Evolutionary conservation across 2,113 vertebrate genomes (phyloP), one percentile per base, ranked within the genome.

Genomic region (Cygnus atratus): DNA sequence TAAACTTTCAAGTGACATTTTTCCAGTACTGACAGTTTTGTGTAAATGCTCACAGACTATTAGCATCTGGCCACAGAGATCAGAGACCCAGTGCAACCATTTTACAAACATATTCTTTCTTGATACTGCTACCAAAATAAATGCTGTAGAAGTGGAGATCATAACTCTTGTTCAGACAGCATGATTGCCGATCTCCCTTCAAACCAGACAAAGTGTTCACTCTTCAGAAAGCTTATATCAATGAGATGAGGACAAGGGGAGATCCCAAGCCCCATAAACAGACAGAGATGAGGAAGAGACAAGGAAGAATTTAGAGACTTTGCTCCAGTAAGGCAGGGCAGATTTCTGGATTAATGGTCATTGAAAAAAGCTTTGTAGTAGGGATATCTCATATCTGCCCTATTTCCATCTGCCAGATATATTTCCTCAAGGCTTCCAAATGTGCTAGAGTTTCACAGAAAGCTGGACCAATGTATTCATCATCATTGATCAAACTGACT

Each of bases 401-500:
- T 65, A 65, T 95, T 96, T 94, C 78, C 74, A 91, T 92, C 88
- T 87, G 31, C 75, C 66, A 96, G 55, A 84, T 88, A 87, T 83
- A 95, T 97, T 93, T 98, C 93, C 52, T 98, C 97, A 96, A 98
- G 97, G 96, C 58, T 97, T 97, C 84, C 73, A 84, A 96, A 74
- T 75, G 50, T 71, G 92, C 97, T 96, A 81, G 41, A 90, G 33
- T 62, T 92, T 59, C 29, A 95, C 71, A 58, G 68, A 88, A 90
- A 88, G 20, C 72, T 90, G 90, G 96, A 96, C 84, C 88, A 95
- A 92, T 17, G 13, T 63, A 84, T 97, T 95, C 77, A 93, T 94
- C 94, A 91, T 63, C 91, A 96, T 92, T 97, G 96, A 97, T 97
- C 96, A 98, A 75, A 92, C 73, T 86, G 97, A 98, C 96, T 97